Conservation (phyloP, 2,113 vertebrate species). For the Triplophysa dalaica region DNA sequence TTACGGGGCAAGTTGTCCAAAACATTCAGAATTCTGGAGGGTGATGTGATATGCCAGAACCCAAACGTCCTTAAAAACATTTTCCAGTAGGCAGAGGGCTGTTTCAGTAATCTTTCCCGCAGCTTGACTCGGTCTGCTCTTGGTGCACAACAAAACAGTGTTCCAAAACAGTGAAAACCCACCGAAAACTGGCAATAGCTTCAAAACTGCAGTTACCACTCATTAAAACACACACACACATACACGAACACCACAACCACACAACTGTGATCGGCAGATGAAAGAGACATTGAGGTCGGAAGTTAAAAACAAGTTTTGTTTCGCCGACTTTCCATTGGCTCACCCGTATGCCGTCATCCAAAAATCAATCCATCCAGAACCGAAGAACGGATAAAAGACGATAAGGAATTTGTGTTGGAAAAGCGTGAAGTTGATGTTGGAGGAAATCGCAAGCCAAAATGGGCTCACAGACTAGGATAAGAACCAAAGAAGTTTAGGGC, state of each 20-base stretch:
- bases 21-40: not conserved
- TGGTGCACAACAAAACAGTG: conserved; percentile 13
- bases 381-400: not conserved
- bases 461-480: not conserved
- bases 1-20: not conserved
- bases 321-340: conserved; percentile 3
- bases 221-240: not conserved
- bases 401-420: conserved; percentile 7
- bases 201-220: conserved; percentile 41
- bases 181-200: conserved; percentile 41
- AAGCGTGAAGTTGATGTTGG: conserved; percentile 28
- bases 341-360: not conserved
- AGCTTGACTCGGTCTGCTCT: conserved; percentile 10
- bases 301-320: conserved; percentile 25
- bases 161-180: conserved; percentile 1
- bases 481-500: conserved; percentile 3
- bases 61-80: conserved; percentile 27
- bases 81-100: not conserved
- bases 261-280: conserved; percentile 2
- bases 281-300: conserved; percentile 16
- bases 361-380: conserved; percentile 21
- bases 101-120: conserved; percentile 30
- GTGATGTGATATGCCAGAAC: not conserved
- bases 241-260: conserved; percentile 5
- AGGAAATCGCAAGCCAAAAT: conserved; percentile 25